phyloP scores from a whole-genome alignment of 2,113 vertebrate species.

The Alaudala cheleensis region DNA sequence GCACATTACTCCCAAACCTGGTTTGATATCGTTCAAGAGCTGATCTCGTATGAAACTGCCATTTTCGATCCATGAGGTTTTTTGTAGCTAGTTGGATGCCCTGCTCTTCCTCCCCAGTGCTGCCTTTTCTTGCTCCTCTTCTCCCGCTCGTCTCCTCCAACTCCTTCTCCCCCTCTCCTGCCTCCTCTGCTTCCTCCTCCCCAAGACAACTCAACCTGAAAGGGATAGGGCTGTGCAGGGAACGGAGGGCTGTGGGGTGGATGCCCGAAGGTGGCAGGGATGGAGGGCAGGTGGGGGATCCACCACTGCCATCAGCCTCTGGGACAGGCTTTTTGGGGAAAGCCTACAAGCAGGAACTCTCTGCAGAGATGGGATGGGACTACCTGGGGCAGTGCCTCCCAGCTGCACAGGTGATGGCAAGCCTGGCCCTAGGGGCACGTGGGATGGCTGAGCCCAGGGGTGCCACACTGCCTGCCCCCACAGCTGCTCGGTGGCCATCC shows the following conservation, averaged over 20 bases:
- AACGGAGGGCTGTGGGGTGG: background rate
- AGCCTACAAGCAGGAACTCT: background rate
- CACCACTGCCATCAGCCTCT: background rate
- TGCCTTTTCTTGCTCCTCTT: constrained; percentile 6
- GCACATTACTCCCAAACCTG: constrained; percentile 52
- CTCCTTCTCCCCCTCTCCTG: background rate
- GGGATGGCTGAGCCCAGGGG: background rate
- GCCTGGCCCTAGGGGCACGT: background rate
- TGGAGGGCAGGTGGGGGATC: background rate
- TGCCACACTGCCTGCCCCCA: background rate
- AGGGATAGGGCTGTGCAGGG: constrained; percentile 65
- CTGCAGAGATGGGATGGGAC: background rate
- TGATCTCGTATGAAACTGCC: constrained; percentile 49
- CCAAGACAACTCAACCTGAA: constrained; percentile 80
- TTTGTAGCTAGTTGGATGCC: constrained; percentile 55
- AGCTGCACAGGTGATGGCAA: fast-evolving
- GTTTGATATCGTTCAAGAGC: constrained; percentile 30
- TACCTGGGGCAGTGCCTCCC: background rate
- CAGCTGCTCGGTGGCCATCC: background rate
- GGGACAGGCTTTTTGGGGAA: background rate
- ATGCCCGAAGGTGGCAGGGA: background rate
- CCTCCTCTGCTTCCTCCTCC: constrained; percentile 48
- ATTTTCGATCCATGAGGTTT: constrained; percentile 31
- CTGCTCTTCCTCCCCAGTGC: constrained; percentile 24
- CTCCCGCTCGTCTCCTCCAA: background rate